Conservation (phyloP, 30 jellyfish, hydroid and myxozoan species). For the Hydractinia echinata region DNA sequence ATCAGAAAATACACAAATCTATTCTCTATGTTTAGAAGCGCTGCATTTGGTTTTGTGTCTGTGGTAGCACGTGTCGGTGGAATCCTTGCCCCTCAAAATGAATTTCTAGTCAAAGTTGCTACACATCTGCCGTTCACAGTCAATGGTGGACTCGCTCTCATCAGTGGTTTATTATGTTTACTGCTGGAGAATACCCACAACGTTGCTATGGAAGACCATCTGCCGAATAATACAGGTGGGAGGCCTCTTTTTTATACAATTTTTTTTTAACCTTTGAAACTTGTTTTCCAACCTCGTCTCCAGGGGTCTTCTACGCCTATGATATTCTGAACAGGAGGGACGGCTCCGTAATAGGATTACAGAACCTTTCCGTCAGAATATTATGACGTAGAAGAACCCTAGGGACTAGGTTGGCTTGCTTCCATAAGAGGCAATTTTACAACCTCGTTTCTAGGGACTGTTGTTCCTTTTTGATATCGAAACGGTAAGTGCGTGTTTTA, state of each 20-base stretch:
- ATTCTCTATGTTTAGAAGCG: constrained; percentile 1
- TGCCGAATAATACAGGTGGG: neutral
- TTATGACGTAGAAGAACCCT: too few relatives aligned
- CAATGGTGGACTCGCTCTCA: constrained; percentile 29
- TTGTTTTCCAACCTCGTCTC: too few relatives aligned
- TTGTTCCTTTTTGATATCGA: too few relatives aligned
- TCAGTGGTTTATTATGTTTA: constrained; percentile 31
- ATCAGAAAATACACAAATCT: neutral
- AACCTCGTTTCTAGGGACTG: too few relatives aligned
- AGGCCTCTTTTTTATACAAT: neutral
- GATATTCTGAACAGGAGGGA: too few relatives aligned
- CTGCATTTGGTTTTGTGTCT: constrained; percentile 37
- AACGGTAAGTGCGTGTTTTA: too few relatives aligned
- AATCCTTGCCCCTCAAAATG: constrained; percentile 48
- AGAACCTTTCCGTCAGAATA: too few relatives aligned
- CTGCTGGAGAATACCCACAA: constrained; percentile 36
- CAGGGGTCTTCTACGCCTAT: too few relatives aligned
- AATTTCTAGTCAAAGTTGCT: constrained; percentile 4
- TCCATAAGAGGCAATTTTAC: too few relatives aligned
- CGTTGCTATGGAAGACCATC: constrained; percentile 25
- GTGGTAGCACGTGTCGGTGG: constrained; percentile 55
- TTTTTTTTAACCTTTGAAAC: too few relatives aligned
- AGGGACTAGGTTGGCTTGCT: too few relatives aligned
- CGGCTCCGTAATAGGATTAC: too few relatives aligned
- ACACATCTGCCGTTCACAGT: constrained; percentile 37